Conservation (phyloP, 2,888 invertebrate species). For the Cremastinae sp. region DNA sequence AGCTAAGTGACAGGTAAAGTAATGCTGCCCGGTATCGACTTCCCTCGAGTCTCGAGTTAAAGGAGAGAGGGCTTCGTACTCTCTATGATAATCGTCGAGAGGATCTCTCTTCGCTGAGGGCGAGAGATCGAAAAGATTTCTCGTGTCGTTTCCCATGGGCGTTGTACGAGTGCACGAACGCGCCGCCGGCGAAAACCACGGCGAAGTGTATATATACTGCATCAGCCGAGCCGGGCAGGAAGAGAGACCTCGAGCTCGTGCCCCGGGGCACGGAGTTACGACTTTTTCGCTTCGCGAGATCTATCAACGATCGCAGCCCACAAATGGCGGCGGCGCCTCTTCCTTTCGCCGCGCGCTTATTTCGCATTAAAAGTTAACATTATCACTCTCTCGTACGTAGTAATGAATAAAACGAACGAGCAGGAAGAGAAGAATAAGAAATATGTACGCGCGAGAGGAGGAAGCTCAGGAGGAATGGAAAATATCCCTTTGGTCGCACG, state of each 20-base stretch:
- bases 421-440: constrained; percentile 5
- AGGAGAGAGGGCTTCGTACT: constrained; percentile 28
- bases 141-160: constrained; percentile 54
- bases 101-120: constrained; percentile 30
- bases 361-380: constrained; percentile 4
- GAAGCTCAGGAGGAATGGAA: constrained; percentile 25
- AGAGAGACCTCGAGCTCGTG: background rate
- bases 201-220: background rate
- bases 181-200: background rate
- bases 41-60: constrained; percentile 18
- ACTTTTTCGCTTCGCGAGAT: constrained; percentile 13
- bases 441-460: background rate
- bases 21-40: constrained; percentile 52
- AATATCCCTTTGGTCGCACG: constrained; percentile 43
- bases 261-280: background rate
- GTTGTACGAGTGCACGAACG: background rate
- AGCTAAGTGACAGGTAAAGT: constrained; percentile 67
- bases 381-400: constrained; percentile 28
- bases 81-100: constrained; percentile 33
- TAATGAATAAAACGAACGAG: constrained; percentile 31
- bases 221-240: background rate
- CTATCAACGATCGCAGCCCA: constrained; percentile 13
- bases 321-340: constrained; percentile 40
- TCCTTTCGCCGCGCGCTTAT: constrained; percentile 2
- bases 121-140: constrained; percentile 48